These are phyloP conservation scores for Drosophila greeni DNA, from an alignment of 2,888 invertebrate genomes.

Conservation along the genomic window DNA sequence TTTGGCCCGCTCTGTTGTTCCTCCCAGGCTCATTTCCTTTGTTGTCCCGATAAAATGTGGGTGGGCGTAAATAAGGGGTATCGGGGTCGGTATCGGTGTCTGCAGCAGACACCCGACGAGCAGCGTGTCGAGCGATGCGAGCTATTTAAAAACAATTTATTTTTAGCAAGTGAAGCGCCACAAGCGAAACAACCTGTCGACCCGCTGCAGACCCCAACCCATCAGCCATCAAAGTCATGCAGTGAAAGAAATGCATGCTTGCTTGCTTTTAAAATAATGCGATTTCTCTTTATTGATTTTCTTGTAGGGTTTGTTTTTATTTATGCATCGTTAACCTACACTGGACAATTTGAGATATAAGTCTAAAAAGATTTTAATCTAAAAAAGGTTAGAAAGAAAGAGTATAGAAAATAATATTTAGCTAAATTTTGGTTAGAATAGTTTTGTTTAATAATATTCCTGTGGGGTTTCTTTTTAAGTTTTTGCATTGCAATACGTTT, in stretches of 20 bases:
- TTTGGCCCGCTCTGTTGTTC: conserved; percentile 31
- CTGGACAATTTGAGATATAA: neutral
- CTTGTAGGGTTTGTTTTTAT: neutral
- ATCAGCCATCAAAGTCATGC: conserved; percentile 5
- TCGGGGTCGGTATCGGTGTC: conserved; percentile 12
- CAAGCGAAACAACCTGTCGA: conserved; percentile 62
- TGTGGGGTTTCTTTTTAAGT: neutral
- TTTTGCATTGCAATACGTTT: neutral
- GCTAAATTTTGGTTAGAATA: neutral
- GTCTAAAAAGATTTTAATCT: too few species aligned
- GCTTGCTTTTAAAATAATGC: neutral
- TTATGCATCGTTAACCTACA: too few species aligned
- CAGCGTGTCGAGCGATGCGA: conserved; percentile 51
- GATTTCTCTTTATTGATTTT: neutral
- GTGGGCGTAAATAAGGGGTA: conserved; percentile 24
- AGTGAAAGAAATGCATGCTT: neutral
- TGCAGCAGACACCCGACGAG: conserved; percentile 34
- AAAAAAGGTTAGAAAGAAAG: too few species aligned
- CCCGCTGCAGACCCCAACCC: conserved; percentile 31
- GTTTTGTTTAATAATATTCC: neutral
- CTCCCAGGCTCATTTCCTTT: conserved; percentile 16
- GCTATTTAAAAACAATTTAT: conserved; percentile 74
- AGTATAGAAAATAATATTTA: too few species aligned
- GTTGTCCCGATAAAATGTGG: conserved; percentile 9
- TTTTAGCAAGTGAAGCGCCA: conserved; percentile 67